Conservation (phyloP, 2,888 invertebrate genomes). For the Rhimphoctona megacephalus region DNA sequence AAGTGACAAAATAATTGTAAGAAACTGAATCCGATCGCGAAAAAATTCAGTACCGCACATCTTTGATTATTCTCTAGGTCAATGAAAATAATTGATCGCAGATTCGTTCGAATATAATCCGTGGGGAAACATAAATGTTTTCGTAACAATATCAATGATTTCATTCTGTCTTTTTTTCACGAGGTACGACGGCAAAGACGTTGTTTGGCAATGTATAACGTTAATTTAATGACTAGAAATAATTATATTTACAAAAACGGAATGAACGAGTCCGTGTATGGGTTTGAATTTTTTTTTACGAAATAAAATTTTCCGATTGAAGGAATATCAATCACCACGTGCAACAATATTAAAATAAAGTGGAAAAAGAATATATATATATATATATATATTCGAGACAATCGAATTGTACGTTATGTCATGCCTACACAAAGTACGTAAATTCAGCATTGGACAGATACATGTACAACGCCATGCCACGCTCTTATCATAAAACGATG, state of each 20-base stretch:
- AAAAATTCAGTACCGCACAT: background rate
- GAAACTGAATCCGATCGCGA: background rate
- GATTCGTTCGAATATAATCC: constrained; percentile 16
- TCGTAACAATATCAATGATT: background rate
- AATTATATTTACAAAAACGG: constrained; percentile 63
- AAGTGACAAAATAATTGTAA: background rate
- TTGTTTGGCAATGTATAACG: constrained; percentile 58
- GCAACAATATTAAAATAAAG: constrained; percentile 20
- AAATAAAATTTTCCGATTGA: constrained; percentile 24
- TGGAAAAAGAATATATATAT: background rate
- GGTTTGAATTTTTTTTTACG: background rate
- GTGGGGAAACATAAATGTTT: constrained; percentile 15
- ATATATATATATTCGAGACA: constrained; percentile 30
- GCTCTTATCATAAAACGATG: constrained; percentile 68
- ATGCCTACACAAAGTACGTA: constrained; percentile 47
- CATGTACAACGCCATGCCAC: constrained; percentile 52
- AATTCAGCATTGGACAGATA: constrained; percentile 54
- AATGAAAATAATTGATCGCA: constrained; percentile 40
- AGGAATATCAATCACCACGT: constrained; percentile 6
- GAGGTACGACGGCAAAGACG: constrained; percentile 52
- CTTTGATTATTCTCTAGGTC: constrained; percentile 26
- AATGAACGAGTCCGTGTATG: constrained; percentile 39
- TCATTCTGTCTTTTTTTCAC: constrained; percentile 19
- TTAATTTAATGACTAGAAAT: constrained; percentile 67
- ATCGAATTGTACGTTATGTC: constrained; percentile 22